phyloP scores from a whole-genome alignment of 2,113 vertebrate genomes.

The Sterrhoptilus dennistouni region DNA sequence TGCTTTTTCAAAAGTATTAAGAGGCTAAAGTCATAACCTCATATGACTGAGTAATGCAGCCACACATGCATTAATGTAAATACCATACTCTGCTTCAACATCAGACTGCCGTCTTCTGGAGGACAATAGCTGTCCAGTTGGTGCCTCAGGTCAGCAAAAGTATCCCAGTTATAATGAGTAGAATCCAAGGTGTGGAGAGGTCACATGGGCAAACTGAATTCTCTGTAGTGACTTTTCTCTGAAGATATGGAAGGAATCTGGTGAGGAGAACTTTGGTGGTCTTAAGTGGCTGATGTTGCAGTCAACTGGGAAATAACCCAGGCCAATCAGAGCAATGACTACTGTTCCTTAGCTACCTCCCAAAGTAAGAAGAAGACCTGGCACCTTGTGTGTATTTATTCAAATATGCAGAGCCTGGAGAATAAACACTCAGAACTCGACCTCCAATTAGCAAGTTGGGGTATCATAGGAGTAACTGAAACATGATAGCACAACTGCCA shows the following conservation, averaged over 20 bases:
- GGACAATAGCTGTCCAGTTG: neutral
- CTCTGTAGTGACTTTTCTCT: neutral
- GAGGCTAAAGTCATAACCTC: conserved; percentile 63
- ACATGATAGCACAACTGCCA: neutral
- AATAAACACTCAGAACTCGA: neutral
- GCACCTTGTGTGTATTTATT: neutral
- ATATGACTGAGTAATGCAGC: conserved; percentile 1
- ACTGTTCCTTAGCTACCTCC: neutral
- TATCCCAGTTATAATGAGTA: neutral
- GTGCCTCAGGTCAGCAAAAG: conserved; percentile 40
- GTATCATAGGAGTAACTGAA: neutral
- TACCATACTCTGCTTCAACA: neutral
- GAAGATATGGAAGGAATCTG: neutral
- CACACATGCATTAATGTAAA: conserved; percentile 33
- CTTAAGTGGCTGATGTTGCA: neutral
- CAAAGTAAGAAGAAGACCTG: neutral
- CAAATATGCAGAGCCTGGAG: neutral
- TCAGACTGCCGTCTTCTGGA: neutral
- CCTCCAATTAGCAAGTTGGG: neutral
- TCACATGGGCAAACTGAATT: neutral
- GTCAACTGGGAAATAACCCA: neutral
- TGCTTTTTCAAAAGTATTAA: conserved; percentile 50
- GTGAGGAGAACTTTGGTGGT: neutral
- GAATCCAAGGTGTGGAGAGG: neutral
- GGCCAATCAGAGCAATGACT: neutral